Conservation (phyloP, 2,113 vertebrate species). For the Zosterops hypoxanthus region DNA sequence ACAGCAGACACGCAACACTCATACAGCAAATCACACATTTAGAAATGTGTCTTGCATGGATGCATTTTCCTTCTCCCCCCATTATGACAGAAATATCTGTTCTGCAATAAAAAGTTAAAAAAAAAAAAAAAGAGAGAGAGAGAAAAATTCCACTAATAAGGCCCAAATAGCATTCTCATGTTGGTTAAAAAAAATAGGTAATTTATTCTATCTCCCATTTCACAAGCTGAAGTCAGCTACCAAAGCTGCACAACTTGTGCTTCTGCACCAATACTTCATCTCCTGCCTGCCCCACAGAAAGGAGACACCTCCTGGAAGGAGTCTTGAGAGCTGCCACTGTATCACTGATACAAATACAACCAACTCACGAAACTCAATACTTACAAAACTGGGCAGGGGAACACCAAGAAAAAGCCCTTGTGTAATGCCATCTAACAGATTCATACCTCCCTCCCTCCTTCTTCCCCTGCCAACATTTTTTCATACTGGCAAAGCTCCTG, state of each 20-base stretch:
- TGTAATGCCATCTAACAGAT: background rate
- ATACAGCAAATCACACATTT: background rate
- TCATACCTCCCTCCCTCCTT: background rate
- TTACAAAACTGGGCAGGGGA: background rate
- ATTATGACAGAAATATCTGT: background rate
- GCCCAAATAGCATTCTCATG: too few relatives aligned
- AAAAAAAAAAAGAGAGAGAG: background rate
- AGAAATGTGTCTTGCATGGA: background rate
- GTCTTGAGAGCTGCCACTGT: background rate
- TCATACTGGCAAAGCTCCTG: background rate
- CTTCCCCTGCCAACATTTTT: background rate
- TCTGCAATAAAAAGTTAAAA: background rate
- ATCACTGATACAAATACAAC: background rate
- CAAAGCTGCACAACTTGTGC: background rate
- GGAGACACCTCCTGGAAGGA: conserved; percentile 15
- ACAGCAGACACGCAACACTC: background rate
- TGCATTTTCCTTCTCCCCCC: background rate
- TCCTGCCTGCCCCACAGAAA: background rate
- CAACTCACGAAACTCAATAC: background rate
- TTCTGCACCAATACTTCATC: background rate
- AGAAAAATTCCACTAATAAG: background rate
- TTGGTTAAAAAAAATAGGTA: background rate
- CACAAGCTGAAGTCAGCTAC: background rate
- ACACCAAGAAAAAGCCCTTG: background rate
- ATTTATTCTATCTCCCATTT: background rate